phyloP scores from a whole-genome alignment of 2,888 invertebrate genomes.

The Dolichomitus sp. region DNA sequence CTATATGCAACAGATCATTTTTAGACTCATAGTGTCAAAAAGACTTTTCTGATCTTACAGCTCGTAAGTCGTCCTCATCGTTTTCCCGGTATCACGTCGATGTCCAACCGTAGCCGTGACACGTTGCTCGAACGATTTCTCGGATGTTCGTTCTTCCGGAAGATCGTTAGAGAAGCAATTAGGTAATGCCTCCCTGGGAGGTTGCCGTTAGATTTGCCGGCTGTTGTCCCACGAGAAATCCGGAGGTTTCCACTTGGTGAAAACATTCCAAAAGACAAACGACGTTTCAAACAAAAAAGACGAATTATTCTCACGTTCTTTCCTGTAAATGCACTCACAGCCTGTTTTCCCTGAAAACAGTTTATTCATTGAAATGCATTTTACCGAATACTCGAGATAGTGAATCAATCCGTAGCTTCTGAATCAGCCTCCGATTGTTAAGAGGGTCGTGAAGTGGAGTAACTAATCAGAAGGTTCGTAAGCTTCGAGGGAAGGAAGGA shows the following conservation, averaged over 20 bases:
- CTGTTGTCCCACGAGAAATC: slow-evolving; percentile 68
- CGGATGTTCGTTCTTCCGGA: slow-evolving; percentile 66
- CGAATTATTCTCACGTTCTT: slow-evolving; percentile 52
- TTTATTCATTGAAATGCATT: slow-evolving; percentile 40
- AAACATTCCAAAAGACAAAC: slow-evolving; percentile 43
- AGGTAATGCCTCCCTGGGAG: slow-evolving; percentile 77
- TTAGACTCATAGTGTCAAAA: not conserved
- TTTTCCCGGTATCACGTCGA: slow-evolving; percentile 26
- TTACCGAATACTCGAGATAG: slow-evolving; percentile 39
- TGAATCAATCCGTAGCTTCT: slow-evolving; percentile 51
- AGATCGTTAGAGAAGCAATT: slow-evolving; percentile 77
- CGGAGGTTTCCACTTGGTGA: slow-evolving; percentile 44
- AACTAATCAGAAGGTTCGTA: slow-evolving; percentile 76
- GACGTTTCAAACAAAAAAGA: slow-evolving; percentile 34
- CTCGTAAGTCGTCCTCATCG: slow-evolving; percentile 21
- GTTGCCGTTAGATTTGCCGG: not conserved
- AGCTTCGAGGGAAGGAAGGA: slow-evolving; percentile 7
- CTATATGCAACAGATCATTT: not conserved
- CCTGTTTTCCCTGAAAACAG: not conserved
- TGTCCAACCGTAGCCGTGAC: slow-evolving; percentile 21
- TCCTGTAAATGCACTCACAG: not conserved
- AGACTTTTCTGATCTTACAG: slow-evolving; percentile 8
- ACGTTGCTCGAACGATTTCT: slow-evolving; percentile 55
- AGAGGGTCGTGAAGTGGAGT: slow-evolving; percentile 54
- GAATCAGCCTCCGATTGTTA: slow-evolving; percentile 77